These are phyloP conservation scores for Lerema accius DNA, from an alignment of 1,140 invertebrate genomes.

Conservation along the genomic window DNA sequence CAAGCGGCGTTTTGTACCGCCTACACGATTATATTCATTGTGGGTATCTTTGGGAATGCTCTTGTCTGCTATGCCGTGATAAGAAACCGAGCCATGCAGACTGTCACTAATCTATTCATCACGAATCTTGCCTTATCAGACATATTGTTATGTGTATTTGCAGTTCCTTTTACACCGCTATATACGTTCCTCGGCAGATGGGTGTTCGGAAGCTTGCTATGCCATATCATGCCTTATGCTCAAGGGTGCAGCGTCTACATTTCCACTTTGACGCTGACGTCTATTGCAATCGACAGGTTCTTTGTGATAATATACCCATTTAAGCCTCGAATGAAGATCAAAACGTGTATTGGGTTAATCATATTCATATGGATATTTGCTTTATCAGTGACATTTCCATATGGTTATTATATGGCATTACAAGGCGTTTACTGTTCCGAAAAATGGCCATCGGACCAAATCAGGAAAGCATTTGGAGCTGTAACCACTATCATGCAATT, in stretches of 20 bases:
- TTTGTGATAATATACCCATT: conserved; percentile 99
- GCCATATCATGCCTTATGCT: conserved; percentile 96
- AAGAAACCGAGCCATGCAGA: conserved; percentile 97
- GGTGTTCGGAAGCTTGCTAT: conserved; percentile 94
- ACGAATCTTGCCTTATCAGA: conserved; percentile 97
- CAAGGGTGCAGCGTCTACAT: conserved; percentile 97
- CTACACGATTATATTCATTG: conserved; percentile 93
- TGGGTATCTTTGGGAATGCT: conserved; percentile 96
- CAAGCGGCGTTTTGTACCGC: conserved; percentile 92
- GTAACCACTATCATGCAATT: conserved; percentile 96
- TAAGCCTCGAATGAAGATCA: conserved; percentile 94
- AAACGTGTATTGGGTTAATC: conserved; percentile 92
- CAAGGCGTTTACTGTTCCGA: conserved; percentile 89
- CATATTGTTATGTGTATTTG: conserved; percentile 95
- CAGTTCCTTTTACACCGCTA: conserved; percentile 97
- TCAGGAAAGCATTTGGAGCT: conserved; percentile 91
- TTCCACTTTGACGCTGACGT: conserved; percentile 96
- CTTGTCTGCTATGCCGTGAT: conserved; percentile 96
- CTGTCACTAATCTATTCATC: conserved; percentile 99
- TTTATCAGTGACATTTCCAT: conserved; percentile 93
- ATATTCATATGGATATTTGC: conserved; percentile 95
- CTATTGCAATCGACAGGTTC: conserved; percentile 98
- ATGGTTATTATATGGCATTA: conserved; percentile 85
- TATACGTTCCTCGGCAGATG: conserved; percentile 95
- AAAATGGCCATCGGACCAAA: conserved; percentile 92